phyloP scores from a whole-genome alignment of 2,797 vertebrate genomes.

The Carcharodon carcharias region DNA sequence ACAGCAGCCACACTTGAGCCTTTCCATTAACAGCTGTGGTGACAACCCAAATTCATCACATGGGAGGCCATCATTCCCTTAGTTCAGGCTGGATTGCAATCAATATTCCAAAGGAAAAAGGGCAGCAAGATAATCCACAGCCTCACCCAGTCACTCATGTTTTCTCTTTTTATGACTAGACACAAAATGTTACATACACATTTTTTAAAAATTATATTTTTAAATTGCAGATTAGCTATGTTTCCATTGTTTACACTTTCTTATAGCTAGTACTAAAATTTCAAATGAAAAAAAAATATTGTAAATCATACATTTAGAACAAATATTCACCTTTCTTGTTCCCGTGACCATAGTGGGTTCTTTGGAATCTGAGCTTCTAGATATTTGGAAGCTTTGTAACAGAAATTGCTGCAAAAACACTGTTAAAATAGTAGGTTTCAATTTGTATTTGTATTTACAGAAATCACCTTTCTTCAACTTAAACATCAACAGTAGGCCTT shows the following conservation, averaged over 20 bases:
- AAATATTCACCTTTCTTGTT: constrained; percentile 70
- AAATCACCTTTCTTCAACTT: not conserved
- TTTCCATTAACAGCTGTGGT: not conserved
- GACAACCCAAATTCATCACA: not conserved
- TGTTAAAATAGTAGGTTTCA: constrained; percentile 49
- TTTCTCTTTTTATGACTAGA: not conserved
- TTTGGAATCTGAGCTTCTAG: constrained; percentile 82
- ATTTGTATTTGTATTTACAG: not conserved
- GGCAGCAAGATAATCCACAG: not conserved
- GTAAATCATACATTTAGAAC: not conserved
- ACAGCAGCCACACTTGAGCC: not conserved
- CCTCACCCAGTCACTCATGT: not conserved
- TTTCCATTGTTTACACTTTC: not conserved
- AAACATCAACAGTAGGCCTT: not conserved
- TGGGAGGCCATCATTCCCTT: not conserved
- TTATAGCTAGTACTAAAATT: not conserved
- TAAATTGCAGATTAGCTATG: not conserved
- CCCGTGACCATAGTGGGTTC: constrained; percentile 80
- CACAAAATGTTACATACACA: not conserved
- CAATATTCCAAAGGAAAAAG: not conserved
- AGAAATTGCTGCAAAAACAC: constrained; percentile 92
- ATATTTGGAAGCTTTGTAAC: constrained; percentile 87
- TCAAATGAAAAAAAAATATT: not conserved
- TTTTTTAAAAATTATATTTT: not conserved
- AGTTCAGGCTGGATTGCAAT: not conserved